Evolutionary conservation across 1,140 invertebrate species (phyloP), one percentile per base, ranked within the genome.

Genomic region (Zaprionus nigranus): DNA sequence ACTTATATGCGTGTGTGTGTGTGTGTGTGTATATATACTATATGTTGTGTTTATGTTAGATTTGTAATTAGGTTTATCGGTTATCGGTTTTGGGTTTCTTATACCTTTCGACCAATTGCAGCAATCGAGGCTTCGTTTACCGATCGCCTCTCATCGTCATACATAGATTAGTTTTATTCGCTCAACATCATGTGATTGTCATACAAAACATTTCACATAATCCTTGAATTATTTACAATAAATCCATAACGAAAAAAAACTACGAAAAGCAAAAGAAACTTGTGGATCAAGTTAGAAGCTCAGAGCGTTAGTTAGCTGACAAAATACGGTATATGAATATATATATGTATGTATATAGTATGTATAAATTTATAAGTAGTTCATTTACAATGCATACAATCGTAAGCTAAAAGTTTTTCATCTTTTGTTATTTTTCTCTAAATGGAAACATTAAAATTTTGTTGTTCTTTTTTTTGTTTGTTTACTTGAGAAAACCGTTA

Each of bases 151-250:
- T 24, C 46, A 5, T 82, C 63, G 61, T 64, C 53, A 63, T 65
- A 65, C 53, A 65, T 65, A 65, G 46, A 20, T 51, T 67, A 78
- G 54, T 75, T 75, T 68, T 82, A 66, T 90, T 90, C 86, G 70
- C 86, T 81, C 84, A 88, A 90, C 85, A 90, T 92, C 91, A 92
- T 92, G 91, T 92, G 91, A 92, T 92, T 92, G 91, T 92, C 91
- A 92, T 92, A 92, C 91, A 92, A 92, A 92, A 92, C 91, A 92
- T 92, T 92, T 92, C 91, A 91, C 90, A 91, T 90, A 90, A 91
- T 90, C 79, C 73, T 90, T 79, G 66, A 90, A 90, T 79, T 90
- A 90, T 90, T 90, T 90, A 90, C 85, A 90, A 72, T 85, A 81
- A 87, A 58, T 40, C 30, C 49, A 22, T 36, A 69, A 67, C 79